Base-by-base conservation (phyloP, 2,113 vertebrate genomes). In the Notothenia coriiceps region DNA sequence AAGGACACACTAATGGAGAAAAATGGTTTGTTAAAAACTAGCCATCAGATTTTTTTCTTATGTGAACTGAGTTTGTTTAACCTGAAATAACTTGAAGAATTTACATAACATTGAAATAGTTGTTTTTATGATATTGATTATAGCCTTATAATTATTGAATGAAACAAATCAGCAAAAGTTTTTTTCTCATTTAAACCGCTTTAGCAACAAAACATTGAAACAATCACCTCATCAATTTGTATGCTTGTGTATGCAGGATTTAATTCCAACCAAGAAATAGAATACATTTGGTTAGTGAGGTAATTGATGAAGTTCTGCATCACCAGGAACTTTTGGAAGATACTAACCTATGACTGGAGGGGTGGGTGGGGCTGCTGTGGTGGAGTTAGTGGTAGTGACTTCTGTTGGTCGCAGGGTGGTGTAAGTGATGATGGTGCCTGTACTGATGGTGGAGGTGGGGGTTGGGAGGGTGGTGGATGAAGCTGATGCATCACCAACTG, bases 1-100 rank as follows among this genome's bases (percentile, higher is more conserved):
- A 0, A 2, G 93, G 88, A 87, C 95, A 95, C 22, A 54, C 94
- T 95, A 84, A 50, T 1, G 10, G 75, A 13, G 14, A 74, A 66
- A 63, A 47, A 72, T 0, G 0, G 70, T 14, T 6, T 3, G 20
- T 69, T 64, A 22, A 33, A 1, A 68, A 20, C 6, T 44, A 10
- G 13, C 3, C 8, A 67, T 25, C 1, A 2, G 5, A 43, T 17
- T 12, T 18, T 50, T 46, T 52, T 18, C 9, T 70, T 12, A 57
- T 49, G 4, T 14, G 15, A 56, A 49, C 2, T 17, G 3, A n/a
- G 22, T 55, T 17, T 25, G 9, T 69, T 8, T 22, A 46, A 70
- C 20, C 10, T 46, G 10, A 20, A 29, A 11, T 18, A 4, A 54
- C 11, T 17, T 40, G 6, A 40, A 7, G 35, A 40, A 40, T 40